Conservation (phyloP, 1,140 invertebrate species). For the Uloborus diversus region DNA sequence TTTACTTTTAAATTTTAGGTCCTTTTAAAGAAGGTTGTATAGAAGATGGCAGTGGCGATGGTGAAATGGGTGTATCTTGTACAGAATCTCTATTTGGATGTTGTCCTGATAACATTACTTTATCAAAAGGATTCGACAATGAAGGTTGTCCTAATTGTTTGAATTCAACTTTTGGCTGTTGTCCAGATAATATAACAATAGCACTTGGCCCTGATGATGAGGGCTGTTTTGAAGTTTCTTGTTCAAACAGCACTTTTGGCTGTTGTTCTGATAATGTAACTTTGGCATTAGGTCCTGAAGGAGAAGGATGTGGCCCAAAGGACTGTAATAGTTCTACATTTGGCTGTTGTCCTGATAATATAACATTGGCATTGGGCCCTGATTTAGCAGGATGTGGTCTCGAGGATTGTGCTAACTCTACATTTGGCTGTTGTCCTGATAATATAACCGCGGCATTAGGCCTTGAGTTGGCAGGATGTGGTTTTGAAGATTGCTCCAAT, state of each 20-base stretch:
- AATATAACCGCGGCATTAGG: slow-evolving; percentile 79
- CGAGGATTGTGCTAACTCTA: slow-evolving; percentile 66
- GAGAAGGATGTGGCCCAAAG: slow-evolving; percentile 86
- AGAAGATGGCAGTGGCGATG: slow-evolving; percentile 34
- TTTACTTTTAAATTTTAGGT: too few species aligned
- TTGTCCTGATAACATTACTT: slow-evolving; percentile 83
- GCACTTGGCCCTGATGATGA: slow-evolving; percentile 84
- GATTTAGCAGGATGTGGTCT: slow-evolving; percentile 74
- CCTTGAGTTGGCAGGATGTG: slow-evolving; percentile 65
- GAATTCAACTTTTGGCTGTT: slow-evolving; percentile 74
- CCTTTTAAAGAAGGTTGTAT: slow-evolving; percentile 2
- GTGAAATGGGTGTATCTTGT: slow-evolving; percentile 70
- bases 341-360: slow-evolving; percentile 81
- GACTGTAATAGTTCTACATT: slow-evolving; percentile 85
- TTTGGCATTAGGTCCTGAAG: slow-evolving; percentile 77
- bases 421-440: slow-evolving; percentile 83
- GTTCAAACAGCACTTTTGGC: slow-evolving; percentile 81
- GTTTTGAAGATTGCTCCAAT: slow-evolving; percentile 29
- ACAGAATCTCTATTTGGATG: slow-evolving; percentile 80
- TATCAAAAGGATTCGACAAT: slow-evolving; percentile 67
- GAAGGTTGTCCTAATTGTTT: slow-evolving; percentile 66
- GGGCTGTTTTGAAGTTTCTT: slow-evolving; percentile 80
- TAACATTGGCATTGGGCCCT: slow-evolving; percentile 79
- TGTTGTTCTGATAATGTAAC: slow-evolving; percentile 66
- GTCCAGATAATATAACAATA: slow-evolving; percentile 82